Evolutionary conservation across 1,140 invertebrate species (phyloP).

Genomic region (Mactra quadrangularis): DNA sequence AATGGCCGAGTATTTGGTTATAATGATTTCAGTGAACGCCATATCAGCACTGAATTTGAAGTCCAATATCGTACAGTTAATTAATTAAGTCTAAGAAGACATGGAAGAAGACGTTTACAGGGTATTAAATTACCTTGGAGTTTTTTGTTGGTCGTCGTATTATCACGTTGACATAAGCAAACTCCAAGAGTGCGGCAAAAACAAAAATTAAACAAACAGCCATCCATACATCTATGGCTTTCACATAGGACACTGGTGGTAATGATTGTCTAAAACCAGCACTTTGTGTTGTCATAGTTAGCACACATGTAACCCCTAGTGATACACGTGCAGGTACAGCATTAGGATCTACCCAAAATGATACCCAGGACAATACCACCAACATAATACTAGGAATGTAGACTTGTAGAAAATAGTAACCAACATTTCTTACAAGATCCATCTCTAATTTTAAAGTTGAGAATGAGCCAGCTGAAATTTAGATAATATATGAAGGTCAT

Average conservation of each 20-base stretch:
- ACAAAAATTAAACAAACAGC: conserved; percentile 95
- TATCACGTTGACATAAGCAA: conserved; percentile 88
- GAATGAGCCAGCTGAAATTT: conserved; percentile 66
- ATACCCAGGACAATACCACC: conserved; percentile 97
- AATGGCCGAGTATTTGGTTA: too few relatives aligned
- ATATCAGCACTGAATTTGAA: too few relatives aligned
- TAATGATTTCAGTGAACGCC: too few relatives aligned
- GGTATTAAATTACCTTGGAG: neutral
- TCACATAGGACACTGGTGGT: conserved; percentile 81
- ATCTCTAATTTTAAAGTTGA: conserved; percentile 67
- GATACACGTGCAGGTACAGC: conserved; percentile 86
- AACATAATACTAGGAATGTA: conserved; percentile 96
- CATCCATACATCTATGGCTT: conserved; percentile 95
- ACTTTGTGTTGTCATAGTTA: conserved; percentile 70
- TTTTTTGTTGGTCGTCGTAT: conserved; percentile 5
- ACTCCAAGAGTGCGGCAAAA: conserved; percentile 92
- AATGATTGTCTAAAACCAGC: conserved; percentile 61
- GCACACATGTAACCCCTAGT: conserved; percentile 83
- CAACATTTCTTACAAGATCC: conserved; percentile 79
- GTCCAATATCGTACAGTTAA: too few relatives aligned
- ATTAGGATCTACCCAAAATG: conserved; percentile 92
- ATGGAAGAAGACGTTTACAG: too few relatives aligned
- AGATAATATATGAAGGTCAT: too few relatives aligned
- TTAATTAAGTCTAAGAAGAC: too few relatives aligned
- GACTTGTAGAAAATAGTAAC: conserved; percentile 95